These are phyloP conservation scores for Carcharodon carcharias DNA, from an alignment of 2,797 vertebrate genomes.

Conservation along the genomic window DNA sequence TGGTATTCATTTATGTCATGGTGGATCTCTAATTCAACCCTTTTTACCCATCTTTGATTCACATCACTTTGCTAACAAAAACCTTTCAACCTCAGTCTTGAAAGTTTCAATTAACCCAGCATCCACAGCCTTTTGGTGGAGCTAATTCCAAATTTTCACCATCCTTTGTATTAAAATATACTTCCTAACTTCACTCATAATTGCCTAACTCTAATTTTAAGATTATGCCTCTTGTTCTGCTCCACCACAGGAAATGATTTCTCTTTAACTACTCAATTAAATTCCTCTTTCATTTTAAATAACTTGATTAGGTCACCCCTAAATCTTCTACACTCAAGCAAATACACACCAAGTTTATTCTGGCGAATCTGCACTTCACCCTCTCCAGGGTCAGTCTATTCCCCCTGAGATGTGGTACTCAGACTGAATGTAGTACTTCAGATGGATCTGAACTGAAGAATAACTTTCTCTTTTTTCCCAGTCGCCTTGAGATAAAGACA, in stretches of 20 bases:
- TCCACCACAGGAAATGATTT: neutral
- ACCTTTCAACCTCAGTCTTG: neutral
- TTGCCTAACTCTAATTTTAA: neutral
- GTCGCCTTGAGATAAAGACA: too few species aligned
- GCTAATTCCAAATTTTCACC: too few species aligned
- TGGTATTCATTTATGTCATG: neutral
- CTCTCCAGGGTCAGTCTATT: too few species aligned
- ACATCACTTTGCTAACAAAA: neutral
- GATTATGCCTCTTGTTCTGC: neutral
- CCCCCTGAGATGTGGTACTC: neutral
- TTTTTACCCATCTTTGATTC: neutral
- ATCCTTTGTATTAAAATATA: neutral
- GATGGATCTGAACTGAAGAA: neutral
- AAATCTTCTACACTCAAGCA: too few species aligned
- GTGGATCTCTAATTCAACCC: neutral
- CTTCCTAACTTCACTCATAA: neutral
- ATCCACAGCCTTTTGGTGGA: neutral
- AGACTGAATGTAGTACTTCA: neutral
- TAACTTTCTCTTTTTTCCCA: neutral
- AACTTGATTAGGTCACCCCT: too few species aligned
- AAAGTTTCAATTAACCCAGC: neutral
- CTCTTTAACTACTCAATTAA: too few species aligned
- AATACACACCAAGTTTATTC: too few species aligned
- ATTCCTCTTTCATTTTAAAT: too few species aligned
- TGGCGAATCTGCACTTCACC: too few species aligned